Conservation (phyloP, 2,113 vertebrate species). For the Trinectes maculatus region DNA sequence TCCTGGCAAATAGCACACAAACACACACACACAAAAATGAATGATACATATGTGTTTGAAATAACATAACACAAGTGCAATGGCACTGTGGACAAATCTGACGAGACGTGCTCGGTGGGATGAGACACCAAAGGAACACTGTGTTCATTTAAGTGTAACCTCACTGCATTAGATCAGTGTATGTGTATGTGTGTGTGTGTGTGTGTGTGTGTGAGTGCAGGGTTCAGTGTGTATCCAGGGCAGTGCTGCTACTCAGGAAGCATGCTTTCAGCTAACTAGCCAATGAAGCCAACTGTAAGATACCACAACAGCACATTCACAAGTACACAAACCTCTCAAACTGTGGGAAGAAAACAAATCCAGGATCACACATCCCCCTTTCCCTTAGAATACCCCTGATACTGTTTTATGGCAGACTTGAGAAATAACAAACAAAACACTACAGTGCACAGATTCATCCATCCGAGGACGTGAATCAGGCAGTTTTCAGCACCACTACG, state of each 20-base stretch:
- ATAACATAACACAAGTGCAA: neutral
- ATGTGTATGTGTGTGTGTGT: slow-evolving; percentile 3
- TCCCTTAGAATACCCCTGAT: slow-evolving; percentile 40
- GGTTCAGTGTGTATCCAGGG: slow-evolving; percentile 74
- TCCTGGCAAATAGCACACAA: neutral
- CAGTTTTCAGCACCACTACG: neutral
- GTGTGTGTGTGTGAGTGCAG: slow-evolving; percentile 17
- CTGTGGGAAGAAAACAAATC: slow-evolving; percentile 60
- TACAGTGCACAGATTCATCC: neutral
- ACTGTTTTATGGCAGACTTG: slow-evolving; percentile 15
- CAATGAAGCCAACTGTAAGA: slow-evolving; percentile 65
- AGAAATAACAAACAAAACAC: slow-evolving; percentile 28
- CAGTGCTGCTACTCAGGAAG: slow-evolving; percentile 67
- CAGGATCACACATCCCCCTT: slow-evolving; percentile 31
- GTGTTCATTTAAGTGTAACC: slow-evolving; percentile 42
- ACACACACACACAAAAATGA: neutral
- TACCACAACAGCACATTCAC: slow-evolving; percentile 62
- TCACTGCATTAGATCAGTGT: slow-evolving; percentile 45
- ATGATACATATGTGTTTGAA: neutral
- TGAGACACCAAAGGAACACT: slow-evolving; percentile 19
- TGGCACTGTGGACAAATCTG: neutral
- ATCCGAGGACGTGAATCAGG: neutral
- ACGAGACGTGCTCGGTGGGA: slow-evolving; percentile 26
- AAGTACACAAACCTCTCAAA: slow-evolving; percentile 67
- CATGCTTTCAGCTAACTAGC: slow-evolving; percentile 72